Conservation (phyloP, 2,888 invertebrate genomes). For the Eulithis prunata region DNA sequence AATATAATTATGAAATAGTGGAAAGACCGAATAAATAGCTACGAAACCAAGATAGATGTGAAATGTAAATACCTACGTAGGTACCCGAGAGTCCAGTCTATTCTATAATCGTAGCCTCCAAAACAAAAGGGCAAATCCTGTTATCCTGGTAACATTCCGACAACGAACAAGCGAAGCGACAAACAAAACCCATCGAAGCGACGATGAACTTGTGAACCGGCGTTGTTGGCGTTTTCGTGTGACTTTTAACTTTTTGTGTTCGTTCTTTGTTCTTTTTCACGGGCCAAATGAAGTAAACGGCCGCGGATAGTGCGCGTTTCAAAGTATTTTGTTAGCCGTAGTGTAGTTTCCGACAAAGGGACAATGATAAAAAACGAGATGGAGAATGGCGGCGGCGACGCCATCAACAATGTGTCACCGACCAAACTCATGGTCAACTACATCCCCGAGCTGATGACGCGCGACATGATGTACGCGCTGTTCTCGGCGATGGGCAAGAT, state of each 20-base stretch:
- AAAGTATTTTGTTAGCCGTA: slow-evolving; percentile 75
- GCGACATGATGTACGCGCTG: slow-evolving; percentile 83
- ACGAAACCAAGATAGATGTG: slow-evolving; percentile 32
- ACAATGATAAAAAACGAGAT: slow-evolving; percentile 80
- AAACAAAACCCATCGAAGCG: slow-evolving; percentile 75
- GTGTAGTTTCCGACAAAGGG: slow-evolving; percentile 76
- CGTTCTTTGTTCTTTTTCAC: slow-evolving; percentile 76
- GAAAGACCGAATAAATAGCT: slow-evolving; percentile 29
- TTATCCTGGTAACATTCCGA: slow-evolving; percentile 80
- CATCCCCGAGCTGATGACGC: slow-evolving; percentile 82
- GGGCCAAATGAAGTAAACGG: slow-evolving; percentile 79
- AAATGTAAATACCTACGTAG: slow-evolving; percentile 43
- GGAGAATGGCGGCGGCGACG: slow-evolving; percentile 85
- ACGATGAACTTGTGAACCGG: slow-evolving; percentile 83
- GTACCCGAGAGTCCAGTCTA: slow-evolving; percentile 33
- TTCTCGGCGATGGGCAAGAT: slow-evolving; percentile 83
- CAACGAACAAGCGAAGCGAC: not conserved
- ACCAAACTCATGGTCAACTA: slow-evolving; percentile 85
- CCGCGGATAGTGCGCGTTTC: slow-evolving; percentile 68
- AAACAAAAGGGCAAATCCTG: slow-evolving; percentile 62
- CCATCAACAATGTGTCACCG: slow-evolving; percentile 82
- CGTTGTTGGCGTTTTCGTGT: slow-evolving; percentile 79
- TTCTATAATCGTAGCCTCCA: slow-evolving; percentile 35
- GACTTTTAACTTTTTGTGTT: slow-evolving; percentile 75
- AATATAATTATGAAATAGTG: slow-evolving; percentile 37